Evolutionary conservation across 2,113 vertebrate species (phyloP).

Genomic region (Elephas maximus): DNA sequence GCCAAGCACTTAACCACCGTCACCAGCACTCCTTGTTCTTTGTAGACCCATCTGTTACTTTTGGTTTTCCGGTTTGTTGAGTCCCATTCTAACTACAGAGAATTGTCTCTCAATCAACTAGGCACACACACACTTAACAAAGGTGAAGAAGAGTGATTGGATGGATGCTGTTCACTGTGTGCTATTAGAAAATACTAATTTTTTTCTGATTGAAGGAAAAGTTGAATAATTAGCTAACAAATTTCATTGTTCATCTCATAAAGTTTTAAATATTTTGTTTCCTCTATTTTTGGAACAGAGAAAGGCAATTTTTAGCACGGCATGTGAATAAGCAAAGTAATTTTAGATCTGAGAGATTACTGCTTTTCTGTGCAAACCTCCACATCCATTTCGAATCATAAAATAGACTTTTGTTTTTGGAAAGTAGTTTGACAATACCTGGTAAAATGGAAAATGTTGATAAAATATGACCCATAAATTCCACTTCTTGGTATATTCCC

Average conservation of each 20-base stretch:
- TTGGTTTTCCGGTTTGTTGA: neutral
- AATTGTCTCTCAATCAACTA: neutral
- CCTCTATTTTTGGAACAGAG: neutral
- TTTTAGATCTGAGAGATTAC: slow-evolving; percentile 25
- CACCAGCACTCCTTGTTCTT: neutral
- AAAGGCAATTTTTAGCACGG: neutral
- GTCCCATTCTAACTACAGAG: neutral
- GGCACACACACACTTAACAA: neutral
- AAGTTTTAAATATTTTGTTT: slow-evolving; percentile 24
- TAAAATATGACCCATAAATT: neutral
- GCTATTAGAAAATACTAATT: neutral
- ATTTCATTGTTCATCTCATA: neutral
- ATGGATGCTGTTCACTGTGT: neutral
- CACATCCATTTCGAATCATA: neutral
- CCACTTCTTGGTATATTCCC: neutral
- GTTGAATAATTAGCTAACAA: slow-evolving; percentile 1
- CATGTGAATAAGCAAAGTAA: neutral
- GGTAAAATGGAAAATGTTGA: neutral
- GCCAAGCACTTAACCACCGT: too few species aligned
- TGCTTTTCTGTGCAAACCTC: slow-evolving; percentile 32
- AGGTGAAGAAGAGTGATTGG: neutral
- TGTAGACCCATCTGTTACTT: neutral
- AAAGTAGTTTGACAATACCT: neutral
- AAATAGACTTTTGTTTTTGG: slow-evolving; percentile 16
- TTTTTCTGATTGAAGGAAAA: neutral